These are phyloP conservation scores for Onychomys leucogaster DNA, from an alignment of 2,797 vertebrate genomes.

Conservation along the genomic window DNA sequence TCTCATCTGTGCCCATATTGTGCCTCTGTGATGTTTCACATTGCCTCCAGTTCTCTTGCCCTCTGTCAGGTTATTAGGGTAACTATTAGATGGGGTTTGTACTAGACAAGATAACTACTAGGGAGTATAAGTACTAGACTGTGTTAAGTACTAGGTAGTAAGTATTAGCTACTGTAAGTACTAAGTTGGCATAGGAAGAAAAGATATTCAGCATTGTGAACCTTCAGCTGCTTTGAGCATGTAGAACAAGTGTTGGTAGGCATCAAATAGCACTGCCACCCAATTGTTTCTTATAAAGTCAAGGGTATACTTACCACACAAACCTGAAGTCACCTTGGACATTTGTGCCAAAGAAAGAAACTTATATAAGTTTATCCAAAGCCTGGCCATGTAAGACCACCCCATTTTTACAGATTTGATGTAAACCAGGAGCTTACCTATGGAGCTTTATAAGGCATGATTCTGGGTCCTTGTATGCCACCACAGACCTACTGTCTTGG, in stretches of 20 bases:
- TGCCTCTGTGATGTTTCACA: constrained; percentile 3
- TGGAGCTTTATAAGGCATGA: neutral
- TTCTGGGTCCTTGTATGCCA: neutral
- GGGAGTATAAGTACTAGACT: neutral
- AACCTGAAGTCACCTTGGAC: neutral
- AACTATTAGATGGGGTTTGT: neutral
- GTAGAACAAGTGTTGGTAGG: neutral
- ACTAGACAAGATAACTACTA: neutral
- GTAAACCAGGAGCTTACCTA: neutral
- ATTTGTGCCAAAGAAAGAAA: constrained; percentile 45
- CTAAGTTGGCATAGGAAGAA: neutral
- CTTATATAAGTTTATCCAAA: neutral
- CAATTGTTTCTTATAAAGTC: constrained; percentile 20
- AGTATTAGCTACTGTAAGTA: neutral
- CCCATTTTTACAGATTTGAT: neutral
- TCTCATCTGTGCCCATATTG: neutral
- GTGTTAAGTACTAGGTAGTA: neutral
- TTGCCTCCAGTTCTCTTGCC: neutral
- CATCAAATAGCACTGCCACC: neutral
- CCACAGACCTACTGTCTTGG: neutral
- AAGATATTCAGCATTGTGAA: neutral
- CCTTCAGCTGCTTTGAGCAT: constrained; percentile 34
- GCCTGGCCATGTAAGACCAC: neutral
- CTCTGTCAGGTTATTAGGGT: constrained; percentile 8
- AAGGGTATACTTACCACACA: neutral